Base-by-base conservation (phyloP, 1,140 invertebrate genomes). In the Drosophila pseudoobscura region DNA sequence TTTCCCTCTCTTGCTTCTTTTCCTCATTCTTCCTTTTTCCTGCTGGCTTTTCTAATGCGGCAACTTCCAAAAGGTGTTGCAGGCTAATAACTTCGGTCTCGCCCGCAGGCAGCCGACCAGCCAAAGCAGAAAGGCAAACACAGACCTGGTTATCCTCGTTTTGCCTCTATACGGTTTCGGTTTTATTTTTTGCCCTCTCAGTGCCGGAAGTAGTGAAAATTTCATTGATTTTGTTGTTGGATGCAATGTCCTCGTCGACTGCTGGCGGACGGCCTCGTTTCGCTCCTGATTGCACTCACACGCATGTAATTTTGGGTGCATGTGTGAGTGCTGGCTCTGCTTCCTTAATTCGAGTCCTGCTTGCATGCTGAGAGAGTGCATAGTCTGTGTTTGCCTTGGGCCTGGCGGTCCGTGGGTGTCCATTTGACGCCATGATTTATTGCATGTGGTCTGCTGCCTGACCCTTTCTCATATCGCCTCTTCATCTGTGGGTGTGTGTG, bases 141-240 rank as follows among this genome's bases (percentile, higher is more conserved):
- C 35, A 24, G 50, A 29, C 70, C 60, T 26, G 60, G 43, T 52
- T 46, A 56, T 41, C 60, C 41, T 54, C 26, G 11, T 68, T 52
- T 31, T 17, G 22, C 6, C 26, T 39, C 49, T 50, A 15, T 17
- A 26, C 29, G 2, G 15, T 41, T 22, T 45, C 49, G 8, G 49
- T 43, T 58, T 54, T 47, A 41, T 56, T 54, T 46, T 46, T 43
- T 43, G 31, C 52, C 45, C 43, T 44, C 46, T 46, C 45, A 26
- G 44, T 57, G 55, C 50, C 78, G 82, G 83, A 82, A 87, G 83
- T 82, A 88, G 82, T 82, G 78, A 88, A 83, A 87, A 76, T 88
- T 78, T 82, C 78, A 87, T 88, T 83, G 82, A 87, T 87, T 87
- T 87, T 87, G 71, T 75, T 75, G 49, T 44, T 87, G 80, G 58